Percentiles rank a stretch among this genome's conserved stretches.
Evolutionary conservation across 2,113 vertebrate species (phyloP).

Genomic region (Rhinoptilus africanus): DNA sequence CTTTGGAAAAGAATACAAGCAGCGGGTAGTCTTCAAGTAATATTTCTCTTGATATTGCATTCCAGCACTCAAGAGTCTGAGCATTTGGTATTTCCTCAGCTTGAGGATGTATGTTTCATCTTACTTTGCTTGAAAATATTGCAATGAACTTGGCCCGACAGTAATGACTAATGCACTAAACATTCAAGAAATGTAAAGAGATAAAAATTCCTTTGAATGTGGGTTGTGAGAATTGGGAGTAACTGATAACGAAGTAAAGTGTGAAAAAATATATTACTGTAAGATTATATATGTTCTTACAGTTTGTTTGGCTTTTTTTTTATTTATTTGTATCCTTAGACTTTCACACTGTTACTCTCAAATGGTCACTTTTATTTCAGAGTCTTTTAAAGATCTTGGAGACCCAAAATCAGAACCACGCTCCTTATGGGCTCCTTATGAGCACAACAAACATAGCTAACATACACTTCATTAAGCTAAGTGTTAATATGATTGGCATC

Average conservation of each 20-base stretch:
- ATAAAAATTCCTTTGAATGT: background rate
- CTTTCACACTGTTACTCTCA: background rate
- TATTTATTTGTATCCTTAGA: background rate
- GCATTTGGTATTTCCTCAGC: background rate
- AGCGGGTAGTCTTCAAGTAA: background rate
- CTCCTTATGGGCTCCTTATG: background rate
- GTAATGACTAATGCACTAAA: background rate
- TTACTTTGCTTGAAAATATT: background rate
- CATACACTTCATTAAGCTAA: background rate
- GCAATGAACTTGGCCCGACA: background rate
- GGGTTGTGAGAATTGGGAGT: background rate
- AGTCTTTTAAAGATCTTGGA: background rate
- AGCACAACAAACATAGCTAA: background rate
- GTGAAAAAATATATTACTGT: rapidly evolving
- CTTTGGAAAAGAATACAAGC: background rate
- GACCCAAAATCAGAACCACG: background rate
- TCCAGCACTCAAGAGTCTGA: background rate
- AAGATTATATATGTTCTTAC: background rate
- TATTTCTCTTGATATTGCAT: background rate
- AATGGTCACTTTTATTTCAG: background rate
- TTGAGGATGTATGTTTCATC: background rate
- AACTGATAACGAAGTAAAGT: background rate
- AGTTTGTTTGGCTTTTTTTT: background rate
- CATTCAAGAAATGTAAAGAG: background rate
- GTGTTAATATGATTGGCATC: background rate